Base-by-base conservation (phyloP, 2,113 vertebrate species). In the Colaptes auratus region DNA sequence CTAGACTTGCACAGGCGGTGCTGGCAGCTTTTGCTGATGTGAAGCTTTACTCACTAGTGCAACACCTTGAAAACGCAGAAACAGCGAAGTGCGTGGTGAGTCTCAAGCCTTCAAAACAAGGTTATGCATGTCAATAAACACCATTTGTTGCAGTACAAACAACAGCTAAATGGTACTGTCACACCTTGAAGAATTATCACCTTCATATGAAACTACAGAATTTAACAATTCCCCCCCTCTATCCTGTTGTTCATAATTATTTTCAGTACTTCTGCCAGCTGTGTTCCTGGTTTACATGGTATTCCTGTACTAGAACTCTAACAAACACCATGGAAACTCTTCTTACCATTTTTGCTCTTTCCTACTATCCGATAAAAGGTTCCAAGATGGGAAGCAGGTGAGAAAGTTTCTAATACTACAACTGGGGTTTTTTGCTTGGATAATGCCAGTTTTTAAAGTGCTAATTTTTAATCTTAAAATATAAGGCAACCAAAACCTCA, bases 231-330 rank as follows among this genome's bases (percentile, higher is more conserved):
- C 61, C 39, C 30, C 39, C 27, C 69, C 14, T 88, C 48, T 30
- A 82, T 53, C 36, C 50, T 44, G 33, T 88, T 92, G 48, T 93
- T 94, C 27, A 9, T 95, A 48, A 84, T 84, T 91, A 33, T 88
- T 97, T 88, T 76, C 95, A 99, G 99, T 98, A 98, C 79, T 98
- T 99, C 94, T 99, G 98, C 96, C 99, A 99, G 93, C 84, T 99
- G 85, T 98, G 98, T 73, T 99, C 99, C 48, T 99, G 99, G 99
- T 99, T 99, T 96, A 99, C 99, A 0, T 99, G 99, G 99, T 99
- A 98, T 95, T 99, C 98, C 97, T 99, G 98, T 92, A 99, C 99
- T 82, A 97, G 99, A 95, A 99, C 99, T 69, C 97, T 99, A 79
- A 99, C 98, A 74, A 99, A 99, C 98, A 99, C 98, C 96, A 98